phyloP scores from a whole-genome alignment of 2,797 vertebrate genomes.

The Melanotaenia boesemani region DNA sequence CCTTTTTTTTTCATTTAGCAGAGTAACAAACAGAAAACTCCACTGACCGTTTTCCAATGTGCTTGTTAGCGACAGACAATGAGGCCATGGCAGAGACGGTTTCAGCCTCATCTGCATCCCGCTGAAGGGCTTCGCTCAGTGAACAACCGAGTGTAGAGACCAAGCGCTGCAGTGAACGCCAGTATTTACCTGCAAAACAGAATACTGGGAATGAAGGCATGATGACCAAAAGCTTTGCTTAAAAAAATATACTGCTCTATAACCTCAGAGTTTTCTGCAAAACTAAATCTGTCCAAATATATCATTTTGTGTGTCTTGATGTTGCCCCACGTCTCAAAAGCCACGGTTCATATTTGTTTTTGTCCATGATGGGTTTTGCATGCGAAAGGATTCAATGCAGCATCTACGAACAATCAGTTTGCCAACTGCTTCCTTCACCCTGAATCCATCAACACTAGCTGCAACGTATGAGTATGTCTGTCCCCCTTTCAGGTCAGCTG shows the following conservation, averaged over 20 bases:
- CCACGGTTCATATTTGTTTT: no score
- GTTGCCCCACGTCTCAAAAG: no score
- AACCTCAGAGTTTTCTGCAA: neutral
- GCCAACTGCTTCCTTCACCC: neutral
- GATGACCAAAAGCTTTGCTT: neutral
- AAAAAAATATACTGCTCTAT: neutral
- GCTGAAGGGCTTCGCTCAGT: conserved; percentile 90
- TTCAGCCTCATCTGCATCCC: conserved; percentile 93
- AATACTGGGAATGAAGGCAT: neutral
- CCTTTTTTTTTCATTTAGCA: neutral
- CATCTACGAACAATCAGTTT: neutral
- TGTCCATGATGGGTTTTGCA: neutral
- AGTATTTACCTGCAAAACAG: conserved; percentile 90
- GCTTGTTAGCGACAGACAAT: conserved; percentile 92
- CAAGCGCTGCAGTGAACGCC: conserved; percentile 89
- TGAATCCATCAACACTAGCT: neutral
- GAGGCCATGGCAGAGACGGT: conserved; percentile 98
- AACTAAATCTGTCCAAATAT: neutral
- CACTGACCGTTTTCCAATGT: conserved; percentile 89
- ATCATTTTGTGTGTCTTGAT: no score
- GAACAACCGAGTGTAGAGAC: conserved; percentile 89
- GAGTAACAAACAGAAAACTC: neutral
- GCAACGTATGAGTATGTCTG: neutral
- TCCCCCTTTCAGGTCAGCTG: neutral
- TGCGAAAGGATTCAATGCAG: neutral